Percentiles rank a stretch among this genome's conserved stretches.
phyloP scores from a whole-genome alignment of 2,888 invertebrate genomes.

The Oxyteleia sp. region DNA sequence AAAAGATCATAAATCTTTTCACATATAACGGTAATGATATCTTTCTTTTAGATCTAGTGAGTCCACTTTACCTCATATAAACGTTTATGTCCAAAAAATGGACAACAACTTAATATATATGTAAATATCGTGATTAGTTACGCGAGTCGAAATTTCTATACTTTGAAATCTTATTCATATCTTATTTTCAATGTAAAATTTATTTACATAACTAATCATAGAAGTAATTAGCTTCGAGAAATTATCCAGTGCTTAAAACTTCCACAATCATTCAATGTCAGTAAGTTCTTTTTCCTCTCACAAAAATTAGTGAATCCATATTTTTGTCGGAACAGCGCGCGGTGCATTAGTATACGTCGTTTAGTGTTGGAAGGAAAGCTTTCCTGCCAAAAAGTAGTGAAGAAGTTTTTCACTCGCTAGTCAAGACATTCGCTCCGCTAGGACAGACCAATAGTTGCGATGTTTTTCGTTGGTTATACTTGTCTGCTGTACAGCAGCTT shows the following conservation, averaged over 20 bases:
- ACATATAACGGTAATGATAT: not conserved
- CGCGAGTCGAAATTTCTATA: slow-evolving; percentile 14
- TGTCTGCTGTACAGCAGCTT: slow-evolving; percentile 27
- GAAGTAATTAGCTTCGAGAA: slow-evolving; percentile 44
- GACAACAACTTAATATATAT: slow-evolving; percentile 41
- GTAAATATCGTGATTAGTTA: slow-evolving; percentile 37
- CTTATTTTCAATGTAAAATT: slow-evolving; percentile 28
- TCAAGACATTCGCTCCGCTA: slow-evolving; percentile 45
- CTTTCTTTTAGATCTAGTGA: not conserved
- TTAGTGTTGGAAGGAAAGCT: slow-evolving; percentile 58
- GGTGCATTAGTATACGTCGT: slow-evolving; percentile 63
- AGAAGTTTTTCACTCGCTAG: slow-evolving; percentile 58
- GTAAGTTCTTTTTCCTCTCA: slow-evolving; percentile 13
- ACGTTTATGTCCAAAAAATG: not conserved
- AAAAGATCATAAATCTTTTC: not conserved
- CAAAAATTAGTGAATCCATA: slow-evolving; percentile 57
- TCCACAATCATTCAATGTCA: slow-evolving; percentile 40
- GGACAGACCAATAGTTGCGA: slow-evolving; percentile 48
- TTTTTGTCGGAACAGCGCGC: slow-evolving; percentile 52
- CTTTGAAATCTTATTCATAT: slow-evolving; percentile 19
- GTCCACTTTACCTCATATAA: not conserved
- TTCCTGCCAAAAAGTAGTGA: slow-evolving; percentile 57
- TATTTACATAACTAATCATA: slow-evolving; percentile 47
- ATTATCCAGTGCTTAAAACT: slow-evolving; percentile 41
- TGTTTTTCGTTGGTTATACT: slow-evolving; percentile 45